Evolutionary conservation across 2,797 vertebrate species (phyloP), one percentile per base, ranked within the genome.

Genomic region (Jordanella pulchra): DNA sequence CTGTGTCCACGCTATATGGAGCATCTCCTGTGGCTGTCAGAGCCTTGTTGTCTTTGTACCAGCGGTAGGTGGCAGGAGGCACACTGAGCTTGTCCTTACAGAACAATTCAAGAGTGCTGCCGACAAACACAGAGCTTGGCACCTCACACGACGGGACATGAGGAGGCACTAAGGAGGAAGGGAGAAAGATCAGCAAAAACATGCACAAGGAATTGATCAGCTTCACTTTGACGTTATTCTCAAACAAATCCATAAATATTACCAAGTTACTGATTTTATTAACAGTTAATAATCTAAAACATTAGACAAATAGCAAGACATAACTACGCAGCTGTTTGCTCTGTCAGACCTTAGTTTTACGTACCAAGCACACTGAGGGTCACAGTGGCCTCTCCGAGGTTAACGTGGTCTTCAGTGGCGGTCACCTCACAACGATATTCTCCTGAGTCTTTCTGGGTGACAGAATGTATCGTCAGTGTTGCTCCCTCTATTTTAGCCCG

Each of bases 361-460:
- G 7, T 72, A 97, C 97, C 97, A 25, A 97, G 81, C 53, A 99
- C 96, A 75, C 86, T 93, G 30, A 99, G 95, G 45, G 87, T 93
- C 17, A 99, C 89, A 0, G 83, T 93, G 23, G 94, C 90, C 82
- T 99, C 97, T 77, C 95, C 95, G n/a, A 98, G 91, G 76, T 30
- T 95, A 27, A 91, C 88, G 69, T 94, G 90, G 86, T 98, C 96
- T 10, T 94, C 89, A 0, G 92, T 92, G 55, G 95, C 96, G 0
- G 95, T 97, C 78, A 99, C 94, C 94, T 99, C 97, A 75, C 98
- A 99, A 60, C 96, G 96, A 60, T 98, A 98, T 32, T 94, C 94
- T 35, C 96, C 97, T 0, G 97, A 95, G 89, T 99, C 97, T 13
- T 89, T 95, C 91, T 96, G 95, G 11, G 95, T 97, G n/a, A 97